Percentiles rank a stretch among this genome's conserved stretches.
Evolutionary conservation across 37 sponge, comb jelly and placozoan genomes (phyloP).

Genomic region (Beroe forskalii): DNA sequence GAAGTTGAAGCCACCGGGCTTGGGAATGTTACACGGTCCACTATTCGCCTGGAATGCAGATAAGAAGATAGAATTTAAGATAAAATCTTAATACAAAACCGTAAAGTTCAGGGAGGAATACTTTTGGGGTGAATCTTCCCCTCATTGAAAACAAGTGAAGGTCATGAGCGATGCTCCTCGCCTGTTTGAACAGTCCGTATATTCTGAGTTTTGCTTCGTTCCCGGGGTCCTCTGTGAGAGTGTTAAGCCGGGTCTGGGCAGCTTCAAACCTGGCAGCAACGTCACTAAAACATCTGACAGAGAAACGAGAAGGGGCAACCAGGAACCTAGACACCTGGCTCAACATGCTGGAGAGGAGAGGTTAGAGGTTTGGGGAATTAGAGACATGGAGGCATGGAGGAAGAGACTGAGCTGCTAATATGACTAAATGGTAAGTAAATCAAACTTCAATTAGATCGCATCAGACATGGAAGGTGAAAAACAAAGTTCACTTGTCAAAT

Average conservation of each 20-base stretch:
- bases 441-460: too few species aligned
- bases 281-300: slow-evolving; percentile 49
- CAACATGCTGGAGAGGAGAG: too few species aligned
- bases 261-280: slow-evolving; percentile 67
- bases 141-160: too few species aligned
- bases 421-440: not conserved
- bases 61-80: not conserved
- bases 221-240: slow-evolving; percentile 84
- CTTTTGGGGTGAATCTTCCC: too few species aligned
- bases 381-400: too few species aligned
- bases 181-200: slow-evolving; percentile 93
- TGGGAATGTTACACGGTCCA: slow-evolving; percentile 78
- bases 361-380: too few species aligned
- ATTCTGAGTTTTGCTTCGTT: slow-evolving; percentile 89
- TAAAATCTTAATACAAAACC: too few species aligned
- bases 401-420: too few species aligned
- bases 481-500: too few species aligned
- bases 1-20: slow-evolving; percentile 89
- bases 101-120: too few species aligned
- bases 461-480: too few species aligned
- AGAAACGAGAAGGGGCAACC: not conserved
- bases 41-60: slow-evolving; percentile 72
- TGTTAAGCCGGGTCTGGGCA: slow-evolving; percentile 76
- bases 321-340: not conserved
- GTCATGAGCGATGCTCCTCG: too few species aligned